These are phyloP conservation scores for Choreutis nemorana DNA, from an alignment of 2,888 invertebrate genomes.

Conservation along the genomic window DNA sequence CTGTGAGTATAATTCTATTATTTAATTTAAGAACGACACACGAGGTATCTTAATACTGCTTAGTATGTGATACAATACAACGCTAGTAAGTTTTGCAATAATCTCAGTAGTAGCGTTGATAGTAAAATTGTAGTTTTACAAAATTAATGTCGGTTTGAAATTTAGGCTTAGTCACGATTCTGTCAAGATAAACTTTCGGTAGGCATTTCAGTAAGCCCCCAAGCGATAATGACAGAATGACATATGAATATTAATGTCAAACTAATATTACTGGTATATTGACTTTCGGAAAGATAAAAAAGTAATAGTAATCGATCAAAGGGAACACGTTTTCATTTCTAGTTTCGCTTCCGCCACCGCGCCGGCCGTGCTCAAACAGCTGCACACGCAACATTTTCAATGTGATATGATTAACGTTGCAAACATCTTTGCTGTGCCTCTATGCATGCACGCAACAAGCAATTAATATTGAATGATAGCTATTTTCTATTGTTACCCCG, in stretches of 20 bases:
- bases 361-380: conserved; percentile 22
- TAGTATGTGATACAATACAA: no score
- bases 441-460: conserved; percentile 29
- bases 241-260: not conserved
- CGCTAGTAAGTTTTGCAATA: no score
- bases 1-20: no score
- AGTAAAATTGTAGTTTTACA: no score
- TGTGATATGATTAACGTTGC: conserved; percentile 36
- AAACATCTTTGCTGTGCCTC: conserved; percentile 27
- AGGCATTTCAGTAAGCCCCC: not conserved
- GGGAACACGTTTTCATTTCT: conserved; percentile 17
- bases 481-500: conserved; percentile 56
- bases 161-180: no score
- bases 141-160: no score
- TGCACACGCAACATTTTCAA: conserved; percentile 26
- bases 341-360: conserved; percentile 26
- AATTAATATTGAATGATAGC: conserved; percentile 51
- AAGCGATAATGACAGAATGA: not conserved
- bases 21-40: no score
- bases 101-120: no score
- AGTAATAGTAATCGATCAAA: not conserved
- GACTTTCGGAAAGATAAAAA: no score
- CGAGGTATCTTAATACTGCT: no score
- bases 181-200: no score
- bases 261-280: no score